Base-by-base conservation (phyloP, 2,888 invertebrate species). In the Lasioglossum calceatum region DNA sequence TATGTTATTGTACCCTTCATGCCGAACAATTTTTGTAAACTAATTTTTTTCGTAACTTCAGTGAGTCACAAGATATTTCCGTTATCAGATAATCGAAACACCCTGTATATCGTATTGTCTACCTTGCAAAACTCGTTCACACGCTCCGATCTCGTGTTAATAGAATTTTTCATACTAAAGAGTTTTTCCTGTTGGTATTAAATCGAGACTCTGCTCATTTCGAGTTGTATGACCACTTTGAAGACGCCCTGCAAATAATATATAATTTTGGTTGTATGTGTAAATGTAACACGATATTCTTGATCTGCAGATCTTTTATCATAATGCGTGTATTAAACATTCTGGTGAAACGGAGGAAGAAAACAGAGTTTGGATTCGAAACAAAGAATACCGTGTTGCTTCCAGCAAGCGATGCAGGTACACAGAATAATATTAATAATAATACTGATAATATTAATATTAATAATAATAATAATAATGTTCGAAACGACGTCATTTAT, bases 271-370 rank as follows among this genome's bases (percentile, higher is more conserved):
- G 23, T 71, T 12, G 36, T 36, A 47, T 39, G 14, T 79, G 58
- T 83, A 79, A 72, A 58, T 79, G 79, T 84, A 87, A 88, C 73
- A 16, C n/a, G 64, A 50, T 82, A 58, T 82, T 90, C 90, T 88
- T 91, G 85, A 88, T 89, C 92, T 93, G 50, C 94, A 95, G 95
- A 95, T 94, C 93, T 95, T 92, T 92, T 95, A 86, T 95, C 95
- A 92, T 95, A 95, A 95, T 90, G 82, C 92, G 91, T 92, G 85
- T 88, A 86, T 90, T 90, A 86, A 82, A 90, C 81, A 91, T 92
- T 92, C 91, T 90, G 91, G 89, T 92, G 88, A 86, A 91, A 91
- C 87, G 83, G 85, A 88, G 80, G 87, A 88, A 79, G 86, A 87
- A 89, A 84, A 71, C 71, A 42, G 42, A 71, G 71, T 71, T 90